Evolutionary conservation across 1,140 invertebrate genomes (phyloP), one percentile per base, ranked within the genome.

Genomic region (Anadara kagoshimensis): DNA sequence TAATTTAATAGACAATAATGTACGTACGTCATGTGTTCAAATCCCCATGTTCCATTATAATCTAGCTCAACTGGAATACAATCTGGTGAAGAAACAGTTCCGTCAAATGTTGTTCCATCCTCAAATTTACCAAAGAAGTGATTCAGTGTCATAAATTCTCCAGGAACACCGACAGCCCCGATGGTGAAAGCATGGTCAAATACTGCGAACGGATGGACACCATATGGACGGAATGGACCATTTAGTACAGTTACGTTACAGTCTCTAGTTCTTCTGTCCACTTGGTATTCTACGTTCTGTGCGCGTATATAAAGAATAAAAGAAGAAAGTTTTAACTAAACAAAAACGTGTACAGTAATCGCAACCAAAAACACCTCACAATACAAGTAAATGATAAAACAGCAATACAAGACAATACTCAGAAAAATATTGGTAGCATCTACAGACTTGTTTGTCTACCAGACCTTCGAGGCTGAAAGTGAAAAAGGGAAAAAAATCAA

Each of bases 171-270:
- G 51, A 76, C 69, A 26, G 82, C 73, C 3, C 83, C 83, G 24
- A 85, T 66, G 53, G 69, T 81, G 20, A 66, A 72, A 41, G 76
- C 69, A 14, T 79, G 78, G 5, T 53, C 49, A 65, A 76, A 79
- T 20, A 69, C 74, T 41, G 83, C 78, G 18, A 76, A 64, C 1
- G 78, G 43, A 45, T 76, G 82, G 14, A 85, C 62, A 41, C 80
- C 82, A 45, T 75, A 64, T 12, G 74, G 74, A 24, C 79, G 79
- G 77, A 82, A 85, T 26, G 82, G 82, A 45, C 80, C 68, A 18
- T 72, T 75, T 7, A 82, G 53, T 26, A 69, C 47, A 14, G 73
- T 73, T n/a, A 75, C 67, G 59, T 73, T 80, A 54, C 83, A 85
- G 22, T 77, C 65, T 36, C 69, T 76, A 16, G 73, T 74, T 64